A percentile compares a stretch with the other conserved stretches of the same genome.
Conservation (phyloP, 2,797 vertebrate species). For the Semotilus atromaculatus region DNA sequence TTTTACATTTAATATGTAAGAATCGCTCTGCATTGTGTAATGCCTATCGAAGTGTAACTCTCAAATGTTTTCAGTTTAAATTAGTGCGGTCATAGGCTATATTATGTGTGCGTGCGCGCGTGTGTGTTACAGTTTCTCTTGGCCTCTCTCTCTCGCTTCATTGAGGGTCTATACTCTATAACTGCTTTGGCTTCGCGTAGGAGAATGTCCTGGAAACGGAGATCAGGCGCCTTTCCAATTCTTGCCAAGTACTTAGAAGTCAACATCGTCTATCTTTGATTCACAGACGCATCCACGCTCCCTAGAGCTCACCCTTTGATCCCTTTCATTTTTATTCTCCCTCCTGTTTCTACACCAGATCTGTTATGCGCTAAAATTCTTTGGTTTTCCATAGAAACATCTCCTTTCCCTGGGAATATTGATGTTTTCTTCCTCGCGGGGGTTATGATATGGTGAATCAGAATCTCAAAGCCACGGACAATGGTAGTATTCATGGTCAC, state of each 20-base stretch:
- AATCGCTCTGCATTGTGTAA: background rate
- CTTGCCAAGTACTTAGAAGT: constrained; percentile 88
- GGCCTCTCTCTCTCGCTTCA: constrained; percentile 40
- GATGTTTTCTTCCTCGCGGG: constrained; percentile 99
- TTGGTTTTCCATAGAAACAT: constrained; percentile 99
- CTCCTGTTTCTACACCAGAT: constrained; percentile 82
- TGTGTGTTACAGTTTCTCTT: too few species aligned
- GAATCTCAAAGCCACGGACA: constrained; percentile 90
- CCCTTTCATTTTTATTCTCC: constrained; percentile 81
- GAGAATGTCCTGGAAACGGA: constrained; percentile 79
- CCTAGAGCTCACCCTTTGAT: constrained; percentile 90
- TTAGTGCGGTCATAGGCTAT: too few species aligned
- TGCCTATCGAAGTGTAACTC: background rate
- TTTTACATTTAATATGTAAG: background rate
- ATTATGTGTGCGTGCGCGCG: too few species aligned
- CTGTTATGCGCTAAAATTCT: constrained; percentile 95
- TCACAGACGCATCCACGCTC: constrained; percentile 83
- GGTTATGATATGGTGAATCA: constrained; percentile 99
- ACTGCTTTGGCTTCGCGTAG: constrained; percentile 74
- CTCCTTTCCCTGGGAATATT: constrained; percentile 96
- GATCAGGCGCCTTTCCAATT: constrained; percentile 71
- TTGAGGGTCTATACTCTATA: constrained; percentile 63
- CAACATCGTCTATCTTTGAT: constrained; percentile 91
- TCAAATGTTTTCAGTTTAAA: constrained; percentile 4
- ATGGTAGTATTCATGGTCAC: constrained; percentile 88